Evolutionary conservation across 2,797 vertebrate genomes (phyloP).

Genomic region (Scleropages formosus): DNA sequence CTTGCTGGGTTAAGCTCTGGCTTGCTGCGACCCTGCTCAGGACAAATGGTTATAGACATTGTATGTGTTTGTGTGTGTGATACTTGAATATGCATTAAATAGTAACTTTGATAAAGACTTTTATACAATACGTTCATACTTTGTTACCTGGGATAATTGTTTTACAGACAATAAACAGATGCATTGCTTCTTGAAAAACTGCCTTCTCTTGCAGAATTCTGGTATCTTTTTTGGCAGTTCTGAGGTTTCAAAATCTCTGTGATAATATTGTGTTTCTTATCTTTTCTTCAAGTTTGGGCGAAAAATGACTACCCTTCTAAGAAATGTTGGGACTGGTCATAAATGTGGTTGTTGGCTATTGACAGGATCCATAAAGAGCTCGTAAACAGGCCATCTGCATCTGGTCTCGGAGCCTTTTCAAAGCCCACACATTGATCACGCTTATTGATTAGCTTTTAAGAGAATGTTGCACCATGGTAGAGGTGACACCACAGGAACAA

Average conservation of each 20-base stretch:
- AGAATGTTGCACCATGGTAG: background rate
- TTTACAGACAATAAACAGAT: background rate
- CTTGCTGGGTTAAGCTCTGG: no score
- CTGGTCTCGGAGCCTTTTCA: background rate
- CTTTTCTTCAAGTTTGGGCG: background rate
- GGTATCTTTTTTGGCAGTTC: background rate
- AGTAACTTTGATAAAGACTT: no score
- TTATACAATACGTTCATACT: background rate
- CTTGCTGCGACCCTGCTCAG: no score
- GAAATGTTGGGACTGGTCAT: background rate
- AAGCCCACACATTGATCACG: background rate
- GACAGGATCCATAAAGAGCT: background rate
- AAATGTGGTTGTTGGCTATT: background rate
- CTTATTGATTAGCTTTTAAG: background rate
- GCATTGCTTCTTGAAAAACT: background rate
- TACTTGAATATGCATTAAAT: no score
- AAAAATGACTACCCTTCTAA: background rate
- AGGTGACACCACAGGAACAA: background rate
- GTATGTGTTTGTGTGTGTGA: no score
- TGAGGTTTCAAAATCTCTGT: background rate
- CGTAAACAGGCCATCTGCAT: background rate
- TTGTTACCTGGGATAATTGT: background rate
- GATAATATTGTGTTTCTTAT: background rate
- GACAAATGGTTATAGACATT: no score
- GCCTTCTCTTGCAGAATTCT: background rate